Base-by-base conservation (phyloP, 2,888 invertebrate species). In the Siphlonurus alternatus region DNA sequence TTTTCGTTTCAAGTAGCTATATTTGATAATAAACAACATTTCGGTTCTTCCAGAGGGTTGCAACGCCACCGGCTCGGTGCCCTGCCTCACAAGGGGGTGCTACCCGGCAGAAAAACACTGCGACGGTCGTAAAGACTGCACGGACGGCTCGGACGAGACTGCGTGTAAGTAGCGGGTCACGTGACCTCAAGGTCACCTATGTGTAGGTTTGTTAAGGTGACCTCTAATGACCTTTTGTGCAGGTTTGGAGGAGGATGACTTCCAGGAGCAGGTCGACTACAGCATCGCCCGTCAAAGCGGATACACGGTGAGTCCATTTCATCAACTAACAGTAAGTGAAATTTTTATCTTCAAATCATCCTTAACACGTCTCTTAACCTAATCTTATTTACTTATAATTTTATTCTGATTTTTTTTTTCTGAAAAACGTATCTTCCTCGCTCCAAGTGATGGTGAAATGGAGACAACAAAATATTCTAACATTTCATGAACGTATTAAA, bases 121-220 rank as follows among this genome's bases (percentile, higher is more conserved):
- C 71, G 76, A 81, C 70, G 76, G 76, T 1, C 64, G 70, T 3
- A 65, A 67, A 25, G 75, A 79, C 64, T 81, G 80, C 67, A 65
- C 70, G 1, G 75, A 74, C 68, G 72, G 72, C 15, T 73, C 71
- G 1, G 77, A 77, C 69, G 77, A 78, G 70, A 69, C 71, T n/a
- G 70, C 72, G 63, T 77, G 78, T 75, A 69, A 71, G 71, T 66
- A 25, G n/a, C n/a, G n/a, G n/a, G n/a, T n/a, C n/a, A n/a, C n/a
- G n/a, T n/a, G n/a, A n/a, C n/a, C n/a, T n/a, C n/a, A n/a, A n/a
- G n/a, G n/a, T n/a, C n/a, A n/a, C n/a, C n/a, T n/a, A n/a, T n/a
- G n/a, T n/a, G n/a, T n/a, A n/a, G n/a, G n/a, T n/a, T n/a, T n/a
- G n/a, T n/a, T n/a, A n/a, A n/a, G n/a, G n/a, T n/a, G n/a, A n/a